Percentiles rank a stretch among this genome's conserved stretches.
phyloP scores from a whole-genome alignment of 2,113 vertebrate genomes.

The Actenoides lindsayi region DNA sequence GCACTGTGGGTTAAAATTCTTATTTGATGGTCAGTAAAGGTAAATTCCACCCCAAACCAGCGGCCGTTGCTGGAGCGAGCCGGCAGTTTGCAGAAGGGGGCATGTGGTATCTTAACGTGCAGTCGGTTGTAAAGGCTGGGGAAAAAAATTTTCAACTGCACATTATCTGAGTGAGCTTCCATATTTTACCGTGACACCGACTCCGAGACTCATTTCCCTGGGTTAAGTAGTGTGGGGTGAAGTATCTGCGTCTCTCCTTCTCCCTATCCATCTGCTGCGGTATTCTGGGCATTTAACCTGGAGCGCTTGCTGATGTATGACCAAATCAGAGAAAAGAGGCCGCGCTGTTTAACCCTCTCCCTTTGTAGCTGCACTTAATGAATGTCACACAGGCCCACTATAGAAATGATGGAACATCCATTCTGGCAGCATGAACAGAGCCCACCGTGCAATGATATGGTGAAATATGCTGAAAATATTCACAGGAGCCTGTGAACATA shows the following conservation, averaged over 20 bases:
- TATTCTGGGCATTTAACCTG: conserved; percentile 53
- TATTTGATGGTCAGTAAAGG: conserved; percentile 30
- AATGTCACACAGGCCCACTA: conserved; percentile 71
- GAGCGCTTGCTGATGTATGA: conserved; percentile 48
- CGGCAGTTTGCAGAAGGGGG: conserved; percentile 12
- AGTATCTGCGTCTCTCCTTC: conserved; percentile 62
- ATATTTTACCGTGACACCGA: conserved; percentile 76
- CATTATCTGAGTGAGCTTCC: conserved; percentile 73
- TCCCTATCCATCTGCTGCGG: conserved; percentile 60
- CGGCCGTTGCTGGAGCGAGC: not conserved
- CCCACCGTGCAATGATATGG: conserved; percentile 62
- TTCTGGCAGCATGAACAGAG: conserved; percentile 55
- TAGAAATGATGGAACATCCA: conserved; percentile 75
- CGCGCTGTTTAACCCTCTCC: conserved; percentile 66
- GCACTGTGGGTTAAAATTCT: not conserved
- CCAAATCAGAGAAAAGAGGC: conserved; percentile 65
- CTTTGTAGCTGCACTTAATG: conserved; percentile 76
- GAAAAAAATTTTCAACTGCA: conserved; percentile 22
- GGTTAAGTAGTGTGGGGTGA: conserved; percentile 72
- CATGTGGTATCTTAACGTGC: conserved; percentile 32
- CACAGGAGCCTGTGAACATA: conserved; percentile 38
- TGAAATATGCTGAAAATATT: conserved; percentile 75
- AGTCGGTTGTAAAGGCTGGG: not conserved
- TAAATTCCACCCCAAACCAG: conserved; percentile 7
- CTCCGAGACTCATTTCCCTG: conserved; percentile 65